A percentile compares a stretch with the other conserved stretches of the same genome.
Evolutionary conservation across 30 jellyfish, hydroid and myxozoan species (phyloP).

Genomic region (Nemopilema nomurai): DNA sequence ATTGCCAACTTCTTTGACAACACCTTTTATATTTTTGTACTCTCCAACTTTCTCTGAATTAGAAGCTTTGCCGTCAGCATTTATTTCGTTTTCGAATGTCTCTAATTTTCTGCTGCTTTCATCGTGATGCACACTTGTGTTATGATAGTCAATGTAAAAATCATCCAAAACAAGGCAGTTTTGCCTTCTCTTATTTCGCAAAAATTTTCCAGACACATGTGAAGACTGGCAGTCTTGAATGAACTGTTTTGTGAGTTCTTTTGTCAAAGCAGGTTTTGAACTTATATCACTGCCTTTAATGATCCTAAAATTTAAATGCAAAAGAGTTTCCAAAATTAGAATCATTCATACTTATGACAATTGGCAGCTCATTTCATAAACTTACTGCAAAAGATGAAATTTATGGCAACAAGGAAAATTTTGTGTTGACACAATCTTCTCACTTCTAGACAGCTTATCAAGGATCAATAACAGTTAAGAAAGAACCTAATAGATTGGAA

Average conservation of each 20-base stretch:
- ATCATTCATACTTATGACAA: too few relatives aligned
- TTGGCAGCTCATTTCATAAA: too few relatives aligned
- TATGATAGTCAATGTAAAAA: slow-evolving; percentile 48
- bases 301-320: slow-evolving; percentile 16
- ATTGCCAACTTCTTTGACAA: background rate
- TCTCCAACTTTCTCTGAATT: background rate
- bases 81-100: background rate
- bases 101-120: background rate
- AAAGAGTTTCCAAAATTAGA: too few relatives aligned
- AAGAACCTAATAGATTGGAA: too few relatives aligned
- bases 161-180: slow-evolving; percentile 69
- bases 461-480: too few relatives aligned
- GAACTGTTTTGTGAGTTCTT: slow-evolving; percentile 29
- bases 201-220: slow-evolving; percentile 45
- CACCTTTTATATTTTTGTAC: background rate
- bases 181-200: slow-evolving; percentile 56
- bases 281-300: background rate
- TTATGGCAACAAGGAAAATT: too few relatives aligned
- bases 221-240: slow-evolving; percentile 22
- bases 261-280: slow-evolving; percentile 44
- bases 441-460: too few relatives aligned
- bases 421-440: too few relatives aligned
- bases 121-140: background rate
- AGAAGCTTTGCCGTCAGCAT: background rate
- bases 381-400: too few relatives aligned